phyloP scores from a whole-genome alignment of 1,140 invertebrate genomes.

The Drosophila sturtevanti region DNA sequence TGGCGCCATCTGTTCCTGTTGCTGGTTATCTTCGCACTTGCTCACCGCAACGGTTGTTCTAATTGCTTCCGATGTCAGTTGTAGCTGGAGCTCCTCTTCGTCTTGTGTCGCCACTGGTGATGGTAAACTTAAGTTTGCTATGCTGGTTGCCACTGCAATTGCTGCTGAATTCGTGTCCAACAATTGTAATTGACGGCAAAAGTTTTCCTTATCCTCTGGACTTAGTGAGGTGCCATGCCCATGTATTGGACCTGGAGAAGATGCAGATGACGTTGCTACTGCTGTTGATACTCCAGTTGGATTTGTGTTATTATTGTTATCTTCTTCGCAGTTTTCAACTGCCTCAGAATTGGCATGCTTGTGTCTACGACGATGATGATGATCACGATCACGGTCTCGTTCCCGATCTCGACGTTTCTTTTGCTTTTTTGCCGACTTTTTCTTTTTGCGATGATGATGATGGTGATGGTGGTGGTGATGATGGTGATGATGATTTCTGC shows the following conservation, averaged over 20 bases:
- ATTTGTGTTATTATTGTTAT: constrained; percentile 37
- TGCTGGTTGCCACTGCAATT: constrained; percentile 73
- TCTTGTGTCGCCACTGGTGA: constrained; percentile 56
- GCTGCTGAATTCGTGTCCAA: constrained; percentile 67
- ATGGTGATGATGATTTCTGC: constrained; percentile 55
- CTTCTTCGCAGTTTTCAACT: constrained; percentile 50
- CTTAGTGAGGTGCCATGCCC: constrained; percentile 59
- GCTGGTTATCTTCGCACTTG: constrained; percentile 12
- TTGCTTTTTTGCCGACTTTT: constrained; percentile 78
- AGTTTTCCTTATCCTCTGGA: constrained; percentile 81
- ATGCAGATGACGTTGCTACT: constrained; percentile 42
- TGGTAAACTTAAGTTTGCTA: constrained; percentile 64
- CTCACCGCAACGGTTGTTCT: constrained; percentile 6
- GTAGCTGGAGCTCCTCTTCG: constrained; percentile 23
- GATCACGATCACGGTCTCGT: constrained; percentile 38
- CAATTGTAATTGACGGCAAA: constrained; percentile 70
- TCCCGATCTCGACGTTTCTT: constrained; percentile 61
- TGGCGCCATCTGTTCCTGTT: constrained; percentile 74
- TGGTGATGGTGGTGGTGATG: constrained; percentile 58
- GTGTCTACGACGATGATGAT: constrained; percentile 64
- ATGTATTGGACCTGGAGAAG: constrained; percentile 28
- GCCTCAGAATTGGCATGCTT: constrained; percentile 69
- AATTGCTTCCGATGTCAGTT: constrained; percentile 23
- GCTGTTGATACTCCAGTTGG: constrained; percentile 38
- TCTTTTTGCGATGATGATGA: constrained; percentile 74